These are phyloP conservation scores for Podocnemis expansa DNA, from an alignment of 2,113 vertebrate genomes.

Conservation along the genomic window DNA sequence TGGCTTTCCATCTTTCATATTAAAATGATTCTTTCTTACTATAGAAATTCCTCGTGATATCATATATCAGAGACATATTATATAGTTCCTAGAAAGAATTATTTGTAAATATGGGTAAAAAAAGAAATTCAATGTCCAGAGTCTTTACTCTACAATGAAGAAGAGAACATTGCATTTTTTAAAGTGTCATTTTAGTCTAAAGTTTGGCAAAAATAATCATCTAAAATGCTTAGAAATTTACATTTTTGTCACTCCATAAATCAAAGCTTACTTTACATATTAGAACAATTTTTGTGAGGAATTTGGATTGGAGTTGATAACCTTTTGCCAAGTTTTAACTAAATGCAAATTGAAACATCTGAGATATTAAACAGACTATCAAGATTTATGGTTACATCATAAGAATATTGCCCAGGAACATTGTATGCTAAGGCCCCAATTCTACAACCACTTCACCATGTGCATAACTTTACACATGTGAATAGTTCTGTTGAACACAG, in stretches of 20 bases:
- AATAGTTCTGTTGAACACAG: slow-evolving; percentile 52
- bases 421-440: slow-evolving; percentile 54
- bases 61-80: not conserved
- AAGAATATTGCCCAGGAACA: slow-evolving; percentile 74
- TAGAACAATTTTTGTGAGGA: slow-evolving; percentile 81
- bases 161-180: slow-evolving; percentile 60
- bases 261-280: slow-evolving; percentile 88
- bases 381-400: slow-evolving; percentile 79
- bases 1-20: not conserved
- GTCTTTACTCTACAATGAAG: slow-evolving; percentile 42
- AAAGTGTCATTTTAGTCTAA: slow-evolving; percentile 76
- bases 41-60: not conserved
- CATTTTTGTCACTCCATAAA: slow-evolving; percentile 89
- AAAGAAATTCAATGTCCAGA: slow-evolving; percentile 42
- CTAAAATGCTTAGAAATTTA: slow-evolving; percentile 83
- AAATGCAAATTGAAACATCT: slow-evolving; percentile 88
- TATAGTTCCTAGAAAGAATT: slow-evolving; percentile 36
- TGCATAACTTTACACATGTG: slow-evolving; percentile 24
- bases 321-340: slow-evolving; percentile 85
- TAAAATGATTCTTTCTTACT: not conserved
- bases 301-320: slow-evolving; percentile 83
- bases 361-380: slow-evolving; percentile 83
- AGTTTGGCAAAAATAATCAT: slow-evolving; percentile 82
- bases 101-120: slow-evolving; percentile 57
- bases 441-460: not conserved